Percentiles rank a stretch among this genome's conserved stretches.
These are phyloP conservation scores for Lamprologus speciosus DNA, from an alignment of 2,113 vertebrate species.

Conservation along the genomic window DNA sequence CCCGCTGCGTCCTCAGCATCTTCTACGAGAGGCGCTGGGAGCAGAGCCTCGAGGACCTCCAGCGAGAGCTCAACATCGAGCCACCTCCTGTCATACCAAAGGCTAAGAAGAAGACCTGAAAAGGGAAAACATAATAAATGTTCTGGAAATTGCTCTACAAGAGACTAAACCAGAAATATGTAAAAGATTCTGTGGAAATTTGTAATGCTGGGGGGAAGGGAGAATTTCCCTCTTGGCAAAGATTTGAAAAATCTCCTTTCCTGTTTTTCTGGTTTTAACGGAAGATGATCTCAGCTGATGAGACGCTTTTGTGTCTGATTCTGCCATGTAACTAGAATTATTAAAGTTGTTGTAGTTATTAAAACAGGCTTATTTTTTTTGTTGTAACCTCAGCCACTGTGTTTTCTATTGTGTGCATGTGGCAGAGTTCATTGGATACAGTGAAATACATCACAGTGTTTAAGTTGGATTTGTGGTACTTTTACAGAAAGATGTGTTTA, in stretches of 20 bases:
- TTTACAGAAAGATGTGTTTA: background rate
- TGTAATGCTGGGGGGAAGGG: background rate
- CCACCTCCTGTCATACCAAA: conserved; percentile 60
- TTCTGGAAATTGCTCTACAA: background rate
- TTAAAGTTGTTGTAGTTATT: background rate
- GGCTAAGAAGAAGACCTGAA: background rate
- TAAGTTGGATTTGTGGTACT: background rate
- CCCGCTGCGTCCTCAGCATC: conserved; percentile 80
- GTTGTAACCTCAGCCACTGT: background rate
- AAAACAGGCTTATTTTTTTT: background rate
- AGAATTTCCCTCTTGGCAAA: background rate
- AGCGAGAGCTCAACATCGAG: conserved; percentile 82
- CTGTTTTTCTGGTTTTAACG: background rate
- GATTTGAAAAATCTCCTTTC: background rate
- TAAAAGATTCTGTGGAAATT: background rate
- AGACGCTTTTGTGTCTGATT: background rate
- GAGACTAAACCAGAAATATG: background rate
- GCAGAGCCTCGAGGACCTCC: conserved; percentile 78
- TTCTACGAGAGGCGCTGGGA: conserved; percentile 93
- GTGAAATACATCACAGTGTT: background rate
- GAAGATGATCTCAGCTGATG: background rate
- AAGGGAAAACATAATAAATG: too few species aligned
- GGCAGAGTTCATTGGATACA: background rate
- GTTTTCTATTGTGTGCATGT: background rate
- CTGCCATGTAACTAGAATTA: background rate